Conservation (phyloP, 2,113 vertebrate species). For the Apteryx mantelli region DNA sequence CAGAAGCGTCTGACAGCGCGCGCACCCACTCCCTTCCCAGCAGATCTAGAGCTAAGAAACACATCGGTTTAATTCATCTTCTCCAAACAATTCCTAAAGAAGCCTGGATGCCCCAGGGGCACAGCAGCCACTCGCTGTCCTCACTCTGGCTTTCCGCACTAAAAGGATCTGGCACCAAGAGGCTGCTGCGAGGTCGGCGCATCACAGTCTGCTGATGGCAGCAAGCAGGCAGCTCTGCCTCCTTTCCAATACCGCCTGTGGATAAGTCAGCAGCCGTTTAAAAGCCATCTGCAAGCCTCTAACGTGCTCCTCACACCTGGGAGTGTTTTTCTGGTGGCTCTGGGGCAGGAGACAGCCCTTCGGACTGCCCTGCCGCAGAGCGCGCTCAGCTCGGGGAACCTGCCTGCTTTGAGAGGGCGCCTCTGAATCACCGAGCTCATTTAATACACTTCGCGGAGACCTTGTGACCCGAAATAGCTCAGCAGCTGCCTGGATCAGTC, state of each 20-base stretch:
- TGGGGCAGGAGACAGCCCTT: not conserved
- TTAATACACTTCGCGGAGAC: not conserved
- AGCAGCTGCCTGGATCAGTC: not conserved
- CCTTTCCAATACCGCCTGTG: not conserved
- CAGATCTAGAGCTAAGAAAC: not conserved
- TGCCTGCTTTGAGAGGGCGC: not conserved
- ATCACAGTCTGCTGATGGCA: rapidly evolving
- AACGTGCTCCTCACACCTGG: not conserved
- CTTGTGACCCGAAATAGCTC: not conserved
- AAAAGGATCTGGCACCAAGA: rapidly evolving
- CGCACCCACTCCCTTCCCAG: not conserved
- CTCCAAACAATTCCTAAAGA: not conserved
- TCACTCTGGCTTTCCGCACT: rapidly evolving
- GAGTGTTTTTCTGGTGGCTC: not conserved
- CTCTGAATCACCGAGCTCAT: not conserved
- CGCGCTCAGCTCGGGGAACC: too few relatives aligned
- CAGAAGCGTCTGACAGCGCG: rapidly evolving
- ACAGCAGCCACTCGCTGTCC: rapidly evolving
- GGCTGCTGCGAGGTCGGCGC: rapidly evolving
- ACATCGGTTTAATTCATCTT: not conserved
- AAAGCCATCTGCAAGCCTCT: not conserved
- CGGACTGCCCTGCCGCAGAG: not conserved
- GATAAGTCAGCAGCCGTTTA: rapidly evolving
- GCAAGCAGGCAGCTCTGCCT: too few relatives aligned
- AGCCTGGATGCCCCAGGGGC: rapidly evolving